A percentile compares a stretch with the other conserved stretches of the same genome.
These are phyloP conservation scores for Anhinga rufa DNA, from an alignment of 2,113 vertebrate species.

Conservation along the genomic window DNA sequence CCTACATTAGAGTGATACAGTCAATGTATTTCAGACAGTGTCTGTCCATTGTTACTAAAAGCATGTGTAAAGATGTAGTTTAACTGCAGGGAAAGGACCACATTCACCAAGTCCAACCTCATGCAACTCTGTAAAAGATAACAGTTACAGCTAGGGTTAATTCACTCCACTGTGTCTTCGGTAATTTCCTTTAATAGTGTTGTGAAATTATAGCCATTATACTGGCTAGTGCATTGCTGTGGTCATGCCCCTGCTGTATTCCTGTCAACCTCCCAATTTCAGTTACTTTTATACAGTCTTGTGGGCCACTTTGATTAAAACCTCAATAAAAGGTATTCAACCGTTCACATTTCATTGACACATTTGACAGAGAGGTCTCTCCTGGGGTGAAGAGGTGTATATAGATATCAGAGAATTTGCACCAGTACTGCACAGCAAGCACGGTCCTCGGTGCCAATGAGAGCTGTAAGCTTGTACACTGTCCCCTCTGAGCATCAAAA, in stretches of 20 bases:
- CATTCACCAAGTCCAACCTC: not conserved
- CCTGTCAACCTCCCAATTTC: not conserved
- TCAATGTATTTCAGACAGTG: not conserved
- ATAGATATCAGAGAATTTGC: not conserved
- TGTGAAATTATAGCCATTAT: not conserved
- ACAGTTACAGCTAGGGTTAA: not conserved
- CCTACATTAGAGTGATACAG: not conserved
- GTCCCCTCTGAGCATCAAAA: not conserved
- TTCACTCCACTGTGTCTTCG: not conserved
- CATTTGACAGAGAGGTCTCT: not conserved
- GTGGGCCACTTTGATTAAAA: not conserved
- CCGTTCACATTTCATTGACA: not conserved
- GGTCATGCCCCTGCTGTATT: not conserved
- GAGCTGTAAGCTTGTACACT: not conserved
- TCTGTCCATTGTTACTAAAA: not conserved
- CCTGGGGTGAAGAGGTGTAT: not conserved
- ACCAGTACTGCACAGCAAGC: not conserved
- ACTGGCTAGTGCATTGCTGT: not conserved
- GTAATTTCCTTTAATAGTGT: not conserved
- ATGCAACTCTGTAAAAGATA: not conserved
- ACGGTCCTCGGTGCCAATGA: not conserved
- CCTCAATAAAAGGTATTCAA: not conserved
- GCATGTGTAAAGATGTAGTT: not conserved
- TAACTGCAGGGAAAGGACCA: not conserved
- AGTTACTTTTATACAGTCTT: not conserved